phyloP scores from a whole-genome alignment of 2,797 vertebrate genomes.

The Muscicapa comitata region DNA sequence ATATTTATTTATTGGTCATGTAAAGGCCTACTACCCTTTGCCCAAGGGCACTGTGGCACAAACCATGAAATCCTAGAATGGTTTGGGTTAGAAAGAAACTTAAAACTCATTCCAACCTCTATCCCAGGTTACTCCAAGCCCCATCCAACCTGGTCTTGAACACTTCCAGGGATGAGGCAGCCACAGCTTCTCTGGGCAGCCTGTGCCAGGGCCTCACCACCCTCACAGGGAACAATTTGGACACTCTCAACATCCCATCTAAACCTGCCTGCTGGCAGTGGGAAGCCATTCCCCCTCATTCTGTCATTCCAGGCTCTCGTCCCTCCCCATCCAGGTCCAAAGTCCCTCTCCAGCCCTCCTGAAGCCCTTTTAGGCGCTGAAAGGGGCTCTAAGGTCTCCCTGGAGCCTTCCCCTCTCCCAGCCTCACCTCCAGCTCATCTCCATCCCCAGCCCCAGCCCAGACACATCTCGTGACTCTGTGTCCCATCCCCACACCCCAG shows the following conservation, averaged over 20 bases:
- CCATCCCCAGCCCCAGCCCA: background rate
- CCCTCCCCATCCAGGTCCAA: background rate
- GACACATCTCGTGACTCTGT: accelerated
- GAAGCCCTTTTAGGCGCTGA: background rate
- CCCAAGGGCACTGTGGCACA: background rate
- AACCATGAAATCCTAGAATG: background rate
- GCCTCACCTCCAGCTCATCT: background rate
- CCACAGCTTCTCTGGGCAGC: background rate
- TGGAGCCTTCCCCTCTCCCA: background rate
- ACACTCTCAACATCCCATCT: background rate
- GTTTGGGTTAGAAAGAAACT: background rate
- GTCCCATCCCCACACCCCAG: background rate
- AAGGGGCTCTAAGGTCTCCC: background rate
- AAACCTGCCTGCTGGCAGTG: background rate
- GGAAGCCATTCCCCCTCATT: background rate
- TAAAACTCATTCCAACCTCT: background rate
- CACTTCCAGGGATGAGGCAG: background rate
- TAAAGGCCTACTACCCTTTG: background rate
- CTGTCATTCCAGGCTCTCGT: background rate
- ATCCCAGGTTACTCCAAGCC: background rate
- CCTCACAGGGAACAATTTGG: background rate
- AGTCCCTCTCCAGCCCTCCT: background rate
- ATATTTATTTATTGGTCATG: no score
- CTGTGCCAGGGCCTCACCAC: background rate
- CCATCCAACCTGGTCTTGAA: background rate